These are phyloP conservation scores for Lingula anatina DNA, from an alignment of 2,888 invertebrate species.

Conservation along the genomic window DNA sequence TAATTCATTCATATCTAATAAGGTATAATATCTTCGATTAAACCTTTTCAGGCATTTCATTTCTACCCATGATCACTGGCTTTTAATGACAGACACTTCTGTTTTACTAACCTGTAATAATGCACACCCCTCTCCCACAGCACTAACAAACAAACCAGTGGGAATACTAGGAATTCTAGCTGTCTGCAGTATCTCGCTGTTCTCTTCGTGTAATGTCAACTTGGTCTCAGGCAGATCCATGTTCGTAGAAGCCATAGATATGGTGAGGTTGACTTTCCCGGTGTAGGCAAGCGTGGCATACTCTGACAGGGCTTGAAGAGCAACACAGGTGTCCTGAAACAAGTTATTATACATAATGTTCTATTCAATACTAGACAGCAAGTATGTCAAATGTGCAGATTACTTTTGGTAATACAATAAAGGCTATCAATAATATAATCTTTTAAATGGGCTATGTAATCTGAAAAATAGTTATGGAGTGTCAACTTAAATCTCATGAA, in stretches of 20 bases:
- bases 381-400: no score
- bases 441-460: no score
- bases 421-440: no score
- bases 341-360: no score
- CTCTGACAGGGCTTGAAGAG: slow-evolving; percentile 58
- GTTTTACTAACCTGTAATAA: slow-evolving; percentile 56
- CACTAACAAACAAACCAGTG: slow-evolving; percentile 54
- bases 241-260: slow-evolving; percentile 14
- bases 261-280: slow-evolving; percentile 23
- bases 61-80: not conserved
- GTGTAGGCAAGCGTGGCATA: slow-evolving; percentile 54
- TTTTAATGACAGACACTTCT: no score
- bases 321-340: slow-evolving; percentile 58
- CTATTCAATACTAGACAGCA: no score
- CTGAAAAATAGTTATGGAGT: not conserved
- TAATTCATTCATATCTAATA: not conserved
- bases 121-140: slow-evolving; percentile 59
- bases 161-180: slow-evolving; percentile 53
- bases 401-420: no score
- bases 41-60: not conserved
- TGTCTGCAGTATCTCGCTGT: slow-evolving; percentile 54
- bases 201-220: slow-evolving; percentile 54
- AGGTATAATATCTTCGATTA: not conserved
- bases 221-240: slow-evolving; percentile 50
- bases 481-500: no score